phyloP scores from a whole-genome alignment of 2,797 vertebrate species.

The Acrossocheilus fasciatus region DNA sequence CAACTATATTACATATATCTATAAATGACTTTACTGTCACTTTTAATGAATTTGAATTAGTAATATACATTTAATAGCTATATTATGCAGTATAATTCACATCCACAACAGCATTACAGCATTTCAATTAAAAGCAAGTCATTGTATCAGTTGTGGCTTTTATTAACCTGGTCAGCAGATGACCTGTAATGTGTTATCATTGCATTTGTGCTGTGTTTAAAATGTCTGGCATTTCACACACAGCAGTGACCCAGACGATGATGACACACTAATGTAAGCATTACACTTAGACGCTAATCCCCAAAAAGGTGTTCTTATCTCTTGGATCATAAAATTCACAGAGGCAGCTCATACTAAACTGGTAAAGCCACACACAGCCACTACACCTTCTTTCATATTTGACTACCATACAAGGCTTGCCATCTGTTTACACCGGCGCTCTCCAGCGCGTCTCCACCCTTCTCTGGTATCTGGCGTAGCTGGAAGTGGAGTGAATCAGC shows the following conservation, averaged over 20 bases:
- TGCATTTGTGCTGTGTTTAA: not conserved
- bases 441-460: not conserved
- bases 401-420: not conserved
- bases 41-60: not conserved
- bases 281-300: not conserved
- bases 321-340: not conserved
- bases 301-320: slow-evolving; percentile 14
- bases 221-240: slow-evolving; percentile 17
- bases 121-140: not conserved
- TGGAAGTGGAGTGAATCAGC: slow-evolving; percentile 26
- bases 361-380: not conserved
- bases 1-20: too few relatives aligned
- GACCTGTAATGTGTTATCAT: not conserved
- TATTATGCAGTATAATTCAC: not conserved
- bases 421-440: slow-evolving; percentile 6
- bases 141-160: not conserved
- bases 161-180: not conserved
- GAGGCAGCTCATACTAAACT: not conserved
- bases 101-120: not conserved
- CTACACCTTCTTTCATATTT: not conserved
- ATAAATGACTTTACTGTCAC: not conserved
- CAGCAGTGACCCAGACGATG: not conserved
- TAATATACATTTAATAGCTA: not conserved
- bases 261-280: not conserved
- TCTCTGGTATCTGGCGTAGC: not conserved